Base-by-base conservation (phyloP, 2,113 vertebrate genomes). In the Turnix velox region DNA sequence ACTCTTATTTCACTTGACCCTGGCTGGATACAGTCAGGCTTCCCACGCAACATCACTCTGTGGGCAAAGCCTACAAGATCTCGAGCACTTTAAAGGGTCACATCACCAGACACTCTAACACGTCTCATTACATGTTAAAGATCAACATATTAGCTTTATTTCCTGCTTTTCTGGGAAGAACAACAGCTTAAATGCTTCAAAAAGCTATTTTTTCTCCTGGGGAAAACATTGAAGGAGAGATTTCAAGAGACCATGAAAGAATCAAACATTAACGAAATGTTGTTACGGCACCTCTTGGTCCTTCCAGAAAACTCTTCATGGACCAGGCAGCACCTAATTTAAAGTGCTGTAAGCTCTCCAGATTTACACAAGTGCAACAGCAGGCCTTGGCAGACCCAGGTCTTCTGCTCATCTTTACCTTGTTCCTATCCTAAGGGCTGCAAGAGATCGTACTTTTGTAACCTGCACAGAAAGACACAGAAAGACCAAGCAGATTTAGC, bases 401-500 rank as follows among this genome's bases (percentile, higher is more conserved):
- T 96, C 96, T 96, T 96, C 94, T 91, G 96, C 94, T 87, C 94
- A 71, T 80, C 95, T 96, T 95, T 71, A 88, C 75, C 52, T 86
- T 48, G 84, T 88, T 95, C 83, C 95, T 95, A 96, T 97, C 95
- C 96, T 94, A 96, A 96, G 83, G 96, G 92, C 94, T 86, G 84
- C 95, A 95, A 73, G 76, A 91, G 69, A 93, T 93, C 93, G 87
- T 95, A 95, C 61, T 86, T 96, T 97, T 95, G 96, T 94, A 94
- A 97, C 96, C 97, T 98, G 97, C 86, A 83, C 35, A 87, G 24
- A 96, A 95, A 97, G 96, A 97, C 95, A 97, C 65, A 96, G 93
- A 96, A 76, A 96, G 84, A 96, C 68, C 92, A 71, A 91, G 94
- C 0, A 94, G 84, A 74, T 97, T 96, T 94, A 96, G 95, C 75